Evolutionary conservation across 2,113 vertebrate species (phyloP).

Genomic region (Pheucticus melanocephalus): DNA sequence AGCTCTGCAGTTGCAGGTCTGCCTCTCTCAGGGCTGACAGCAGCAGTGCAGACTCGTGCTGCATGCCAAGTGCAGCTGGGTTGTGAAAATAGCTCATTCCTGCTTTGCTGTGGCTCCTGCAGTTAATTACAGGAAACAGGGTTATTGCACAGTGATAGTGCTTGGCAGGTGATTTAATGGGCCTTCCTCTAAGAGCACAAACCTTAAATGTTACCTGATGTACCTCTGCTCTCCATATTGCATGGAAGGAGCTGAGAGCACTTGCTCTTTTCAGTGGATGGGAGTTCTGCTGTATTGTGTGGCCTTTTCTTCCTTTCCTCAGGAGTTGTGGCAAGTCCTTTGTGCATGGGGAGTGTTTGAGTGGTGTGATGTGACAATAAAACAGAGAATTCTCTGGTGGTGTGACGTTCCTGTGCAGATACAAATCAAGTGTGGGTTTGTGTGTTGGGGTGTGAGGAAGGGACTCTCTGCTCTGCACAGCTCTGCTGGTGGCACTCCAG

Average conservation of each 20-base stretch:
- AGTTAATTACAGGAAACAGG: constrained; percentile 27
- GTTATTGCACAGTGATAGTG: background rate
- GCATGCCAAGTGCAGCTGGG: background rate
- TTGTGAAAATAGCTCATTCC: background rate
- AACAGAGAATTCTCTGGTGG: background rate
- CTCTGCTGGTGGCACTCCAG: background rate
- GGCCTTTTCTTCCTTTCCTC: background rate
- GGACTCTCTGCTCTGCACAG: background rate
- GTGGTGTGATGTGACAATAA: background rate
- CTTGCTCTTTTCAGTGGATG: background rate
- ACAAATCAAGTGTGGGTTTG: background rate
- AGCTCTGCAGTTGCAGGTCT: background rate
- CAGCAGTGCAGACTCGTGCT: background rate
- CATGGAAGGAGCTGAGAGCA: background rate
- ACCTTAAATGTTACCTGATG: background rate
- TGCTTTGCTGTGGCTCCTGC: background rate
- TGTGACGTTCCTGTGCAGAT: background rate
- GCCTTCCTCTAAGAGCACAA: background rate
- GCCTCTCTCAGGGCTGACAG: background rate
- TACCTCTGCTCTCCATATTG: background rate
- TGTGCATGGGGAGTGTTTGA: background rate
- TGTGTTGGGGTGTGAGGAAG: background rate
- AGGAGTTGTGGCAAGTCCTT: background rate
- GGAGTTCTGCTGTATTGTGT: background rate
- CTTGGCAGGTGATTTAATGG: constrained; percentile 21